These are phyloP conservation scores for Neogobius melanostomus DNA, from an alignment of 2,113 vertebrate genomes.

Conservation along the genomic window DNA sequence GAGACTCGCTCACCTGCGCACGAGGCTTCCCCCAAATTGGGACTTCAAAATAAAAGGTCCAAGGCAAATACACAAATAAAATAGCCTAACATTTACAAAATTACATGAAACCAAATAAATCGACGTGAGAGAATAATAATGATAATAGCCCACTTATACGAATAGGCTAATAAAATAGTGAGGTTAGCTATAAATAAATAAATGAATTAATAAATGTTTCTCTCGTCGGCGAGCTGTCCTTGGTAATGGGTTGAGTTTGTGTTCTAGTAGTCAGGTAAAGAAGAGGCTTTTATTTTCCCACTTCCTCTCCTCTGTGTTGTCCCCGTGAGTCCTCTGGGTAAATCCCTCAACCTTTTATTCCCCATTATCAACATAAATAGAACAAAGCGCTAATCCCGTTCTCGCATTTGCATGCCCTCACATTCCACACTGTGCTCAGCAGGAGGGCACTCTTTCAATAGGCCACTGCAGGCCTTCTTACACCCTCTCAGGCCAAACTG, in stretches of 20 bases:
- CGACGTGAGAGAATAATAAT: neutral
- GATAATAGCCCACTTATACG: too few species aligned
- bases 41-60: neutral
- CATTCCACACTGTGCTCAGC: neutral
- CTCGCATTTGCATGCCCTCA: neutral
- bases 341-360: neutral
- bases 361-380: neutral
- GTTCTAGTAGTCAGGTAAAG: neutral
- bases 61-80: too few species aligned
- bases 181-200: too few species aligned
- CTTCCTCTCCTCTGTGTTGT: neutral
- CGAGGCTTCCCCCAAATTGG: neutral
- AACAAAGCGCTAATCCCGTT: neutral
- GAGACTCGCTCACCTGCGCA: slow-evolving; percentile 2
- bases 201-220: too few species aligned
- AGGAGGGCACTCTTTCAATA: neutral
- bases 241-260: too few species aligned
- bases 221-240: too few species aligned
- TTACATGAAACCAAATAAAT: neutral
- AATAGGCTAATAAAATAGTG: too few species aligned
- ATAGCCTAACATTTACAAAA: too few species aligned
- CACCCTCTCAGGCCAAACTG: too few species aligned
- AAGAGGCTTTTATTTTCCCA: neutral
- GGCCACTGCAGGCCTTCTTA: neutral
- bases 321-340: neutral